Base-by-base conservation (phyloP, 2,888 invertebrate genomes). In the Philaethria dido region DNA sequence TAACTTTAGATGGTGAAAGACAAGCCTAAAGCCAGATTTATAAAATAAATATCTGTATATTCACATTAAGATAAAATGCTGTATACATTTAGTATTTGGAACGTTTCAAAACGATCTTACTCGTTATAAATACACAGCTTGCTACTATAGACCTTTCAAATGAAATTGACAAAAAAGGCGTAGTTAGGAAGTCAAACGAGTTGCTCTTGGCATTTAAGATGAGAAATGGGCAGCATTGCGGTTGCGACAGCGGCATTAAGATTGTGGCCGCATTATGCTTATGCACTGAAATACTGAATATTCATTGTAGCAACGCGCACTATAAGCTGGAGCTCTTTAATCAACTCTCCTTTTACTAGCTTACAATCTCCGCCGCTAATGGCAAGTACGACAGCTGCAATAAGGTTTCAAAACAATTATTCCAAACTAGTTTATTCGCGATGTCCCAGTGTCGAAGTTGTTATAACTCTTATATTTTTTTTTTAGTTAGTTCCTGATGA, bases 231-330 rank as follows among this genome's bases (percentile, higher is more conserved):
- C 85, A 85, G 84, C 83, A 79, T 74, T 84, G 84, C 82, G 82
- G 82, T 81, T 79, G 81, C 83, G 85, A 88, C 87, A 84, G 83
- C 79, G 80, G 80, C 80, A 75, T 82, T 83, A 81, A 87, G 87
- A 89, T 88, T 86, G 88, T 82, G 81, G 81, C 78, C 74, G 85
- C 84, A 83, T 86, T 86, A 85, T 86, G 84, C 83, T 87, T 86
- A 85, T 86, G 84, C 85, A 82, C 87, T 85, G 86, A 85, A 86
- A 84, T 84, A 82, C 86, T 87, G 88, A 88, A 87, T 86, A 89
- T 88, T 87, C 87, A 87, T 86, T 83, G 83, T 84, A 80, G 80
- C 81, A 75, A 78, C 72, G 74, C 80, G 78, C 79, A 74, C 78
- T 80, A 77, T 78, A 80, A 80, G 78, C 81, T 79, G 71, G 73